A percentile compares a stretch with the other conserved stretches of the same genome.
phyloP scores from a whole-genome alignment of 2,888 invertebrate species.

The Agrenia bidenticulata region DNA sequence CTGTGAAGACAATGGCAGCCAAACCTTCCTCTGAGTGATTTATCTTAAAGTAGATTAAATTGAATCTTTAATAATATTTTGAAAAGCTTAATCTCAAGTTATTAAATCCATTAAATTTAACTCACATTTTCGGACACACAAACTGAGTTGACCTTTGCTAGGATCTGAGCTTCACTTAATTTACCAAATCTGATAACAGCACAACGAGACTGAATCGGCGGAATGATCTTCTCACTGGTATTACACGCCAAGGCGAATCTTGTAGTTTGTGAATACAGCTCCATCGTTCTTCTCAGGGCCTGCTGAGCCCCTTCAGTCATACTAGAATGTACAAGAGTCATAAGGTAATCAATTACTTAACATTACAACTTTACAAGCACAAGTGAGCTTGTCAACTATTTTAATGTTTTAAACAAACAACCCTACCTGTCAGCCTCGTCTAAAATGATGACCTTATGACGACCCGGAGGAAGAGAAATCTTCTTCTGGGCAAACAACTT shows the following conservation, averaged over 20 bases:
- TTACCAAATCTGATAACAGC: conserved; percentile 91
- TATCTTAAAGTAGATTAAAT: conserved; percentile 58
- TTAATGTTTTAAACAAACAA: neutral
- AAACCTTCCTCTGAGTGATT: conserved; percentile 88
- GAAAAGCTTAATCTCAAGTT: no score
- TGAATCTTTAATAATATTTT: conserved; percentile 14
- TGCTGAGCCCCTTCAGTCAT: conserved; percentile 99
- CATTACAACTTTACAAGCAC: conserved; percentile 8
- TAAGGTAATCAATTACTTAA: no score
- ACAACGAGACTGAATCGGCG: conserved; percentile 97
- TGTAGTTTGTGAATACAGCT: conserved; percentile 94
- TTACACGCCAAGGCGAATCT: conserved; percentile 98
- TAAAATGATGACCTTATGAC: conserved; percentile 94
- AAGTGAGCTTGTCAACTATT: neutral
- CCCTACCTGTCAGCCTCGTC: conserved; percentile 93
- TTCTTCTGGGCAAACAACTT: conserved; percentile 98
- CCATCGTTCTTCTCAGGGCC: conserved; percentile 96
- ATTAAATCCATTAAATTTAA: conserved; percentile 9
- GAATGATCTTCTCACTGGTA: conserved; percentile 97
- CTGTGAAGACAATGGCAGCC: conserved; percentile 94
- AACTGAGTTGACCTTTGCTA: conserved; percentile 76
- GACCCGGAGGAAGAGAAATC: conserved; percentile 85
- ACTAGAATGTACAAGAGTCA: no score
- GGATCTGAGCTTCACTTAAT: conserved; percentile 84
- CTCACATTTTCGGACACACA: conserved; percentile 71